Conservation (phyloP, 2,113 vertebrate genomes). For the Scomber scombrus region DNA sequence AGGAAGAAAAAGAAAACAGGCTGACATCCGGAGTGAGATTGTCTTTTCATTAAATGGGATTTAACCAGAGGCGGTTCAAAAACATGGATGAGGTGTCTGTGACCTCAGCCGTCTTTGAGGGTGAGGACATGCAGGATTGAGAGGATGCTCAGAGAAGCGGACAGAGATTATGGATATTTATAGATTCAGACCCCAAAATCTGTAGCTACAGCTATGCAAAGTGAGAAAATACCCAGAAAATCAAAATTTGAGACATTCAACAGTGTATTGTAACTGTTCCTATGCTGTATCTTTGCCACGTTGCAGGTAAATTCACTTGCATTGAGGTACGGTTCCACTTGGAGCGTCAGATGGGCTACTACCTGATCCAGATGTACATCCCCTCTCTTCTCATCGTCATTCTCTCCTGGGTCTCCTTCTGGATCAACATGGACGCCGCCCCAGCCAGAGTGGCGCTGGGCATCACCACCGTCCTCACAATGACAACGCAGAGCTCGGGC, state of each 20-base stretch:
- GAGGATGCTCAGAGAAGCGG: not conserved
- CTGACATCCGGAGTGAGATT: not conserved
- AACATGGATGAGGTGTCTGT: not conserved
- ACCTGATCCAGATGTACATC: slow-evolving; percentile 93
- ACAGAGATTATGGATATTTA: slow-evolving; percentile 22
- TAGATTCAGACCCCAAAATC: not conserved
- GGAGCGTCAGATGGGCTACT: slow-evolving; percentile 99
- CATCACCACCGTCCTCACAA: slow-evolving; percentile 97
- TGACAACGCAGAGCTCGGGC: slow-evolving; percentile 98
- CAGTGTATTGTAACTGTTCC: no score
- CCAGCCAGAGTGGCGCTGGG: slow-evolving; percentile 96
- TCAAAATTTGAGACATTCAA: not conserved
- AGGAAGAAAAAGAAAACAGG: not conserved
- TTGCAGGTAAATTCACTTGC: slow-evolving; percentile 95
- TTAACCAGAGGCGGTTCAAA: not conserved
- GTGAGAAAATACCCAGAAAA: not conserved
- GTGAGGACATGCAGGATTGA: not conserved
- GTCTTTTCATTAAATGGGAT: slow-evolving; percentile 25
- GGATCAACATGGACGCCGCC: slow-evolving; percentile 88
- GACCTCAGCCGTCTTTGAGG: not conserved
- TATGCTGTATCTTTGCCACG: not conserved
- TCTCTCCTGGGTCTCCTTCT: slow-evolving; percentile 94
- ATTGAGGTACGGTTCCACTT: slow-evolving; percentile 98
- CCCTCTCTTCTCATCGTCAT: slow-evolving; percentile 85
- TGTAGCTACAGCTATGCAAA: not conserved